These are phyloP conservation scores for Fregetta grallaria DNA, from an alignment of 2,113 vertebrate species.

Conservation along the genomic window DNA sequence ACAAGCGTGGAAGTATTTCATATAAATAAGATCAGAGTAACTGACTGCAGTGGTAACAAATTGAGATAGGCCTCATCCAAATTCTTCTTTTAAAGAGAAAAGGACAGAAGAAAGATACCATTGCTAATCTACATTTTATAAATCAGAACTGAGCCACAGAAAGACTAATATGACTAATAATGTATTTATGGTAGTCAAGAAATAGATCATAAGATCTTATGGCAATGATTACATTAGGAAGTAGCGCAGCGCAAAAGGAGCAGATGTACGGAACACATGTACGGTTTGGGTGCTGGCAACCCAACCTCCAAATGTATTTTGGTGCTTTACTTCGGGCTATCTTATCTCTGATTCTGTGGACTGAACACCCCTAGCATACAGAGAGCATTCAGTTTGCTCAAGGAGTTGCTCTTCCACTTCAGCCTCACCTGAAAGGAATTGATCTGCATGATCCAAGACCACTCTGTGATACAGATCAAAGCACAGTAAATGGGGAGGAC, in stretches of 20 bases:
- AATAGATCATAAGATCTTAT: background rate
- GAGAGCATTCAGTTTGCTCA: background rate
- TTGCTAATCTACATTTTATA: background rate
- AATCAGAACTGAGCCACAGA: background rate
- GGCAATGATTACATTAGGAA: background rate
- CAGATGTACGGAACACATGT: background rate
- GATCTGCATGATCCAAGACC: background rate
- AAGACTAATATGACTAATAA: background rate
- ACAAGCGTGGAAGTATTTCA: background rate
- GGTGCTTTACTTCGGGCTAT: background rate
- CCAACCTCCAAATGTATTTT: background rate
- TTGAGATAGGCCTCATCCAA: background rate
- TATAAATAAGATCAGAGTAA: background rate
- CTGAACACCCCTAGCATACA: background rate
- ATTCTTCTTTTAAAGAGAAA: background rate
- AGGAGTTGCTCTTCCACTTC: background rate
- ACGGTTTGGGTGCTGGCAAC: background rate
- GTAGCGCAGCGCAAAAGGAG: background rate
- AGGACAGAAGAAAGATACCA: background rate
- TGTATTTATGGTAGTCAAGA: background rate
- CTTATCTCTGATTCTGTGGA: background rate
- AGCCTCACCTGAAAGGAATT: background rate
- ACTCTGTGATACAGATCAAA: background rate
- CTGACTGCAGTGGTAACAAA: background rate
- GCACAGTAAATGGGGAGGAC: background rate